Base-by-base conservation (phyloP, 92 coral and sea anemone species). In the Umimayanthus kanabou region DNA sequence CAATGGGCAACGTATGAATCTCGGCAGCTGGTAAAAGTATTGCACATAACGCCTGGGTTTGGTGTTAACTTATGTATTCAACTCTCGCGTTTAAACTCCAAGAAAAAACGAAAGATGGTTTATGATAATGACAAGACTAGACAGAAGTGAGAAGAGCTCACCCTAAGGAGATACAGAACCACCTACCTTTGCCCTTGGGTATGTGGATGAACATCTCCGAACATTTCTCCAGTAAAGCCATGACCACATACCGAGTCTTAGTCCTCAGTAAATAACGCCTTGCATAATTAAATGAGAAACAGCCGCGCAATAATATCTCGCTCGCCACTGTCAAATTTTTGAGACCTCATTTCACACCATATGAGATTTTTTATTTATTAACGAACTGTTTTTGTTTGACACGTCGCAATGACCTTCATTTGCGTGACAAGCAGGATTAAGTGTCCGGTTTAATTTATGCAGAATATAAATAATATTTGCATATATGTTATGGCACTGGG, bases 201-300 rank as follows among this genome's bases (percentile, higher is more conserved):
- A 40, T 77, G 80, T 45, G 5, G 23, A 77, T 45, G 20, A 77
- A 77, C 61, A 77, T 77, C 61, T 77, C 80, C 28, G 80, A 77
- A 45, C 80, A 77, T 77, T 77, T 77, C 80, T 50, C 80, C 4
- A 77, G 80, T 9, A 77, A 77, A 42, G 80, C 80, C 80, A 77
- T 77, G 4, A 23, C 26, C 58, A 45, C 80, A 77, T 1, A 39
- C 29, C 50, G 39, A 77, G 26, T 76, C n/a, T 61, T 20, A 61
- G 23, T 3, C n/a, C 67, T 16, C 3, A 20, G 57, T 50, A 13
- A 53, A 53, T 53, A 53, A 53, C 58, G 4, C 1, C 58, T 53
- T 4, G 20, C 58, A 53, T 15, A 47, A 6, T 47, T 9, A 61
- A 61, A 61, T 61, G 69, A 61, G 9, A 26, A 61, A 61, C 69